These are phyloP conservation scores for Cantharis flavilabris DNA, from an alignment of 2,888 invertebrate species.

Conservation along the genomic window DNA sequence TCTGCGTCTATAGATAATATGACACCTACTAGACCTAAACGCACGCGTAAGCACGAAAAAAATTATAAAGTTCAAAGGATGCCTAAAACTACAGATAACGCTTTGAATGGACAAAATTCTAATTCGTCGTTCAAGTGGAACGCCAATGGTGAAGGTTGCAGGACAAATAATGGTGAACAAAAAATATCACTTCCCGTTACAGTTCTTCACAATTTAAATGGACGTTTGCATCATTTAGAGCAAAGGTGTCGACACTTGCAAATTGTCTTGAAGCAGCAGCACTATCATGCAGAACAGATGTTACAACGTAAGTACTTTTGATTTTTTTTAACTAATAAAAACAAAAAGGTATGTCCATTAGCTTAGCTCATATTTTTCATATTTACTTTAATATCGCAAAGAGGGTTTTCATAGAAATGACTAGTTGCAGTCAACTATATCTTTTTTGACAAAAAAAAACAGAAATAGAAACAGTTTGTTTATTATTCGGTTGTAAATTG, in stretches of 20 bases:
- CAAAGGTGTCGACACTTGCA: constrained; percentile 67
- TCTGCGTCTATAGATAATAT: constrained; percentile 37
- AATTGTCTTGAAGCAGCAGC: constrained; percentile 65
- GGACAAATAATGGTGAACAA: constrained; percentile 37
- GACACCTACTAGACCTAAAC: constrained; percentile 50
- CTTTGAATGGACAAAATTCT: neutral
- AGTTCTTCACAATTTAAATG: constrained; percentile 49
- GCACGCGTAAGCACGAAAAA: constrained; percentile 52
- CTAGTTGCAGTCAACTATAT: too few relatives aligned
- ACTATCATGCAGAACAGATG: constrained; percentile 65
- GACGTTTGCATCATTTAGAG: constrained; percentile 58
- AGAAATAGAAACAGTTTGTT: too few relatives aligned
- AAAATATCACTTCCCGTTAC: constrained; percentile 44
- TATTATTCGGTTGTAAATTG: too few relatives aligned
- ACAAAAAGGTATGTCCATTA: neutral
- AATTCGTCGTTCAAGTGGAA: neutral
- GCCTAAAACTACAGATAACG: constrained; percentile 46
- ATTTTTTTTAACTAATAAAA: neutral
- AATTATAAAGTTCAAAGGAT: constrained; percentile 37
- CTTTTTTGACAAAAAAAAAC: too few relatives aligned
- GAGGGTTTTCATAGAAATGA: too few relatives aligned
- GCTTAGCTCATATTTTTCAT: neutral
- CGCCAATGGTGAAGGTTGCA: neutral
- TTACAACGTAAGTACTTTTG: constrained; percentile 62
- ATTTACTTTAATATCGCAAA: too few relatives aligned